Percentiles rank a stretch among this genome's conserved stretches.
Conservation (phyloP, 2,888 invertebrate genomes). For the Lasioglossum pauxillum region DNA sequence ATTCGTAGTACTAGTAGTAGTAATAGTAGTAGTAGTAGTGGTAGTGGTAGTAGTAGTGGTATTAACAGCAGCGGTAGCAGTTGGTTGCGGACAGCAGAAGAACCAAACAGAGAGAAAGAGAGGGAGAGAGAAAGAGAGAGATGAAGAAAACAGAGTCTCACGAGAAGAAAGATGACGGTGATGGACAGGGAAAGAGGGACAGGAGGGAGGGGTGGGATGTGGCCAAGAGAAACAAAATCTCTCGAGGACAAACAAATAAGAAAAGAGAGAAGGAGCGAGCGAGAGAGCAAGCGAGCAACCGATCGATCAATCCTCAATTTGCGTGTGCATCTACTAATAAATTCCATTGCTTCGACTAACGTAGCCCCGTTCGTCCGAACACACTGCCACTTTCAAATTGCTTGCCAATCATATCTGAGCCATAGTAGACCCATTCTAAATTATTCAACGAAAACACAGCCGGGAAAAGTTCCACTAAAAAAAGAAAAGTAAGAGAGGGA, state of each 20-base stretch:
- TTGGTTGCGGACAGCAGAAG: background rate
- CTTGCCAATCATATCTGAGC: conserved; percentile 88
- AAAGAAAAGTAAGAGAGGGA: conserved; percentile 52
- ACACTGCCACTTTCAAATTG: conserved; percentile 87
- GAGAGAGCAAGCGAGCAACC: background rate
- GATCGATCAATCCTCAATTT: conserved; percentile 21
- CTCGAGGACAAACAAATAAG: background rate
- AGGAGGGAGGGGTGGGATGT: background rate
- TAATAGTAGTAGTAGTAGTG: background rate
- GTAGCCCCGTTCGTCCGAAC: conserved; percentile 76
- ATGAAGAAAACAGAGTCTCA: background rate
- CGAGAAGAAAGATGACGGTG: background rate
- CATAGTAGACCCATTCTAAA: conserved; percentile 85
- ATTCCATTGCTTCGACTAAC: conserved; percentile 69
- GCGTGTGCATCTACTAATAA: conserved; percentile 56
- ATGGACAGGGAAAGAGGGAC: background rate
- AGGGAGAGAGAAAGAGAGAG: background rate
- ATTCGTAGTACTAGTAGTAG: background rate
- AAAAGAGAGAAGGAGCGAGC: background rate
- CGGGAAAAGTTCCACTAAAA: conserved; percentile 84
- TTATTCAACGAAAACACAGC: conserved; percentile 81
- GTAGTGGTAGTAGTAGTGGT: background rate
- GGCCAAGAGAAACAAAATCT: background rate
- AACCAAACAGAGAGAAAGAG: background rate
- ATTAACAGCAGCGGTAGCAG: background rate